Evolutionary conservation across 2,888 invertebrate genomes (phyloP).

Genomic region (Griposia aprilina): DNA sequence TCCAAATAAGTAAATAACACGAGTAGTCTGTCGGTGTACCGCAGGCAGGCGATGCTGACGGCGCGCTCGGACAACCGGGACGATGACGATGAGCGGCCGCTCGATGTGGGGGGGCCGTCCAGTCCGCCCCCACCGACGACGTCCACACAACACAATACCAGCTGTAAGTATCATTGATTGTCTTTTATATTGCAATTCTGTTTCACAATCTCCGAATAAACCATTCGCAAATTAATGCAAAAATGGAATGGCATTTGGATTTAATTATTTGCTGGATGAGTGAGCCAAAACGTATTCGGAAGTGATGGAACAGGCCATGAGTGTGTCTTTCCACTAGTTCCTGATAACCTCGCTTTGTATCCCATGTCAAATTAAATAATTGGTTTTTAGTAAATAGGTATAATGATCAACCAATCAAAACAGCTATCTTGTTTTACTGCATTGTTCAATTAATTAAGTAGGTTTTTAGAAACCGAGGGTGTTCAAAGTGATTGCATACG

Average conservation of each 20-base stretch:
- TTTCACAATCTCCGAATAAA: neutral
- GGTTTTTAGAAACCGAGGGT: neutral
- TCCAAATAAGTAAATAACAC: slow-evolving; percentile 81
- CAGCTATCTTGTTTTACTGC: neutral
- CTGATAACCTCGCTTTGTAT: neutral
- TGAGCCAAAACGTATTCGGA: neutral
- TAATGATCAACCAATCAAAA: too few relatives aligned
- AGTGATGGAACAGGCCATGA: neutral
- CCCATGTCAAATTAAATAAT: too few relatives aligned
- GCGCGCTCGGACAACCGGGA: slow-evolving; percentile 92
- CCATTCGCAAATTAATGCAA: neutral
- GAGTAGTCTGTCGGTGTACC: slow-evolving; percentile 90
- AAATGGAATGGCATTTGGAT: neutral
- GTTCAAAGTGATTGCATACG: too few relatives aligned
- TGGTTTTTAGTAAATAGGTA: neutral
- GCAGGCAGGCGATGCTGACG: slow-evolving; percentile 95
- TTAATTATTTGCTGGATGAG: neutral
- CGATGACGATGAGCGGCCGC: slow-evolving; percentile 95
- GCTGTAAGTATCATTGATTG: slow-evolving; percentile 77
- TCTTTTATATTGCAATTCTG: neutral
- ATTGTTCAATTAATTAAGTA: neutral
- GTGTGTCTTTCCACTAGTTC: neutral
- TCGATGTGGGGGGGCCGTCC: slow-evolving; percentile 97
- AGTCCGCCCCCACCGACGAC: slow-evolving; percentile 94
- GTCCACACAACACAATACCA: slow-evolving; percentile 81